Percentiles rank a stretch among this genome's conserved stretches.
Conservation (phyloP, 1,140 invertebrate genomes). For the Dinoponera quadriceps region DNA sequence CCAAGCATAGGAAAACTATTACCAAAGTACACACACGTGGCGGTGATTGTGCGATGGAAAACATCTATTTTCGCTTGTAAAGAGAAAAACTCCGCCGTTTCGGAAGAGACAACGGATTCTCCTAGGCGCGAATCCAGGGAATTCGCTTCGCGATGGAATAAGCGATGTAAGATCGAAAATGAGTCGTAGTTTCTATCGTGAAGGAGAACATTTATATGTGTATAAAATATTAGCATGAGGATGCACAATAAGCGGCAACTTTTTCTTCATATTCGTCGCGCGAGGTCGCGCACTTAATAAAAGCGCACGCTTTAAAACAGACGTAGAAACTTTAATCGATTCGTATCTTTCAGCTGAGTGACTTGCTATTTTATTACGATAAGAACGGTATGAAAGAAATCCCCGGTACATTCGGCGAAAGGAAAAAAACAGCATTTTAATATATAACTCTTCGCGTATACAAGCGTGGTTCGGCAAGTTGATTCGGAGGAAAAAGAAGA, state of each 20-base stretch:
- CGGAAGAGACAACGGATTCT: slow-evolving; percentile 6
- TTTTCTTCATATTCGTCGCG: slow-evolving; percentile 2
- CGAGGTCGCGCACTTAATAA: not conserved
- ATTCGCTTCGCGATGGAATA: not conserved
- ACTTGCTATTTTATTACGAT: not conserved
- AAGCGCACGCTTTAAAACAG: not conserved
- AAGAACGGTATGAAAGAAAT: not conserved
- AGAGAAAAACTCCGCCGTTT: slow-evolving; percentile 12
- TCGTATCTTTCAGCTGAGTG: not conserved
- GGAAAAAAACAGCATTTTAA: too few relatives aligned
- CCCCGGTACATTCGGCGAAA: too few relatives aligned
- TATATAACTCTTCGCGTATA: too few relatives aligned
- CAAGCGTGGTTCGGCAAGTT: too few relatives aligned
- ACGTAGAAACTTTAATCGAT: slow-evolving; percentile 22
- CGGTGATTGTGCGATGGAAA: slow-evolving; percentile 27
- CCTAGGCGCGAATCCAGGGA: not conserved
- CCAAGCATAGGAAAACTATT: slow-evolving; percentile 46
- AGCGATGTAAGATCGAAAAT: slow-evolving; percentile 8
- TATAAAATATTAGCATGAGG: slow-evolving; percentile 1
- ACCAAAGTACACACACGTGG: slow-evolving; percentile 18
- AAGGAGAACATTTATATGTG: not conserved
- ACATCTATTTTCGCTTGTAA: slow-evolving; percentile 41
- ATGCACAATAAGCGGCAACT: slow-evolving; percentile 12
- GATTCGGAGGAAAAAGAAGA: too few relatives aligned
- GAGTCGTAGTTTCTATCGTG: slow-evolving; percentile 1